Conservation (phyloP, 2,113 vertebrate genomes). For the Megaceryle torquata region DNA sequence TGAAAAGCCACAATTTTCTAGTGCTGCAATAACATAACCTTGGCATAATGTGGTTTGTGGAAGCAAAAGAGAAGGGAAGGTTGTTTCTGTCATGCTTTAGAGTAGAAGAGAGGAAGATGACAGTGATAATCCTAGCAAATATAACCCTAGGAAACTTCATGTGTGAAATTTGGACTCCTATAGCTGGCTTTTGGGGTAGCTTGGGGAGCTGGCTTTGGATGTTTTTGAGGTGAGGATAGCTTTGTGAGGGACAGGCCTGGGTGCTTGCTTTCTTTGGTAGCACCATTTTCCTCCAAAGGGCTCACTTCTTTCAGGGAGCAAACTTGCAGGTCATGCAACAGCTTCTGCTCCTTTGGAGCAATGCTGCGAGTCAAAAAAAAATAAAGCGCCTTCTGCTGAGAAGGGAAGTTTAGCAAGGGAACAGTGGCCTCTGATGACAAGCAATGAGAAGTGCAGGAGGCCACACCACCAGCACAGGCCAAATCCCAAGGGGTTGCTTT, state of each 20-base stretch:
- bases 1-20: background rate
- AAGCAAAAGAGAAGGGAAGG: background rate
- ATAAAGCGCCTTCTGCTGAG: background rate
- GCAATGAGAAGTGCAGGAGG: conserved; percentile 24
- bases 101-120: background rate
- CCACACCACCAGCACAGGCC: background rate
- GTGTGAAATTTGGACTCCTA: background rate
- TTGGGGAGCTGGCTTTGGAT: background rate
- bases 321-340: background rate
- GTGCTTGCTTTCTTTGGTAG: background rate
- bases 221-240: background rate
- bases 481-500: background rate
- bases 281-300: background rate
- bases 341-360: background rate
- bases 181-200: background rate
- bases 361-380: background rate
- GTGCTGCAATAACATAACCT: background rate
- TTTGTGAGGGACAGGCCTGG: background rate
- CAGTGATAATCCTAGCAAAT: background rate
- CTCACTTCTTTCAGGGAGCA: background rate
- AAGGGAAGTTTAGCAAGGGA: background rate
- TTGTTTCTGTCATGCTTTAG: background rate
- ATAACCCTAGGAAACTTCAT: background rate
- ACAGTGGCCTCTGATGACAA: conserved; percentile 63
- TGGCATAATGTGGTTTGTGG: background rate